These are phyloP conservation scores for Corythornis madagascariensis DNA, from an alignment of 2,113 vertebrate species.

Conservation along the genomic window DNA sequence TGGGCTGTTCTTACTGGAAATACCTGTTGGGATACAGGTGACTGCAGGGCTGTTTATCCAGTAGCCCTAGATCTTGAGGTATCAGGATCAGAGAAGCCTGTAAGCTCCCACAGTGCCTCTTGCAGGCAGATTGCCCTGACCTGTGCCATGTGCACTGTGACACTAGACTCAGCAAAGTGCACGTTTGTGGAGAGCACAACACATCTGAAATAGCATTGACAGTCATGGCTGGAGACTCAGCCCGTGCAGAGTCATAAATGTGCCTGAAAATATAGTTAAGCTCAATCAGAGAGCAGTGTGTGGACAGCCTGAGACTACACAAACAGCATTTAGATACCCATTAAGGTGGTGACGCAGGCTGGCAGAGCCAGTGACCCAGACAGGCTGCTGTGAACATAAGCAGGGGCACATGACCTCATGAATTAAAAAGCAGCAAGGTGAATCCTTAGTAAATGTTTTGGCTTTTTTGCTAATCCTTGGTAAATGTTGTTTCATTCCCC, in stretches of 20 bases:
- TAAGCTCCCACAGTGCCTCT: background rate
- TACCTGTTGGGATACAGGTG: background rate
- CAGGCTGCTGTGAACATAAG: conserved; percentile 7
- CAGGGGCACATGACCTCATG: background rate
- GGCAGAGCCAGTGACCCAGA: conserved; percentile 29
- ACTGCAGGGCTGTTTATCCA: background rate
- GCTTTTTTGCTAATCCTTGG: background rate
- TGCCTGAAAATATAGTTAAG: background rate
- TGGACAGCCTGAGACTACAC: background rate
- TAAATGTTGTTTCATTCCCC: background rate
- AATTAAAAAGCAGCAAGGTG: conserved; percentile 30
- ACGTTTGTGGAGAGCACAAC: background rate
- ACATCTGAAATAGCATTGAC: background rate
- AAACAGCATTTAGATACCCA: conserved; percentile 8
- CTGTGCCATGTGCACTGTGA: background rate
- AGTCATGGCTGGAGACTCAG: background rate
- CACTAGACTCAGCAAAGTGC: background rate
- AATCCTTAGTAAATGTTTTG: background rate
- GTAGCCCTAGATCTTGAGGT: background rate
- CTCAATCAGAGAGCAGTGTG: background rate
- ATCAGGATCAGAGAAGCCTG: background rate
- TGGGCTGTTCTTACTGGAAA: background rate
- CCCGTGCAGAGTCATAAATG: background rate
- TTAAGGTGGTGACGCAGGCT: conserved; percentile 27
- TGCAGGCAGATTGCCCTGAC: background rate